phyloP scores from a whole-genome alignment of 2,888 invertebrate genomes.

The Oxyteleia sp. region DNA sequence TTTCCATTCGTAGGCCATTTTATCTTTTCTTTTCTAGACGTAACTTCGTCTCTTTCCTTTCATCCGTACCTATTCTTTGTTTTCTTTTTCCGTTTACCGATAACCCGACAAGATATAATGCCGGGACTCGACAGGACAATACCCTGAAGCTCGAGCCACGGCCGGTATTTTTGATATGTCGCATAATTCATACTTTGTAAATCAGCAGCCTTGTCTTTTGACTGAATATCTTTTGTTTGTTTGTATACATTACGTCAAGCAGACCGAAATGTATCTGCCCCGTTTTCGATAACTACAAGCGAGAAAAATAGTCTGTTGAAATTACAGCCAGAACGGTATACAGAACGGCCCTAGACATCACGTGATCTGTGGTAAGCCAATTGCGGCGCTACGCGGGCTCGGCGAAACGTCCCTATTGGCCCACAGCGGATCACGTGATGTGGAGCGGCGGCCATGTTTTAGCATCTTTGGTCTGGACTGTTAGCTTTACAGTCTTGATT shows the following conservation, averaged over 20 bases:
- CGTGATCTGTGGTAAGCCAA: too few relatives aligned
- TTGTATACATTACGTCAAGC: not conserved
- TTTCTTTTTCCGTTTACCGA: slow-evolving; percentile 50
- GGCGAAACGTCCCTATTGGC: too few relatives aligned
- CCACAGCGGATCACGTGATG: too few relatives aligned
- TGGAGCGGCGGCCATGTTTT: too few relatives aligned
- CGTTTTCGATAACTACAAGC: too few relatives aligned
- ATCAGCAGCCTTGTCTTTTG: not conserved
- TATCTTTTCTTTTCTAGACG: slow-evolving; percentile 37
- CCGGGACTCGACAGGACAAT: slow-evolving; percentile 78
- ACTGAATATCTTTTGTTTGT: not conserved
- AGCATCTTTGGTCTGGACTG: too few relatives aligned
- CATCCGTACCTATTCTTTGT: slow-evolving; percentile 15
- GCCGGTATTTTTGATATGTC: slow-evolving; percentile 81
- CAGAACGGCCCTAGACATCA: too few relatives aligned
- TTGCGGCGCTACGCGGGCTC: too few relatives aligned
- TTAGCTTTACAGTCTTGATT: too few relatives aligned
- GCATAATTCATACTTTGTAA: slow-evolving; percentile 76
- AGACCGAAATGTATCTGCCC: too few relatives aligned
- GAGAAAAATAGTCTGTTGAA: too few relatives aligned
- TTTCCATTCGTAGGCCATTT: slow-evolving; percentile 64
- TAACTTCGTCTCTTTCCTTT: slow-evolving; percentile 33
- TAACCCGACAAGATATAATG: slow-evolving; percentile 62
- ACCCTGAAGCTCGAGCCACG: slow-evolving; percentile 78
- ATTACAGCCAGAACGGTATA: too few relatives aligned